Evolutionary conservation across 2,888 invertebrate genomes (phyloP), one percentile per base, ranked within the genome.

Genomic region (Conchocele bisecta): DNA sequence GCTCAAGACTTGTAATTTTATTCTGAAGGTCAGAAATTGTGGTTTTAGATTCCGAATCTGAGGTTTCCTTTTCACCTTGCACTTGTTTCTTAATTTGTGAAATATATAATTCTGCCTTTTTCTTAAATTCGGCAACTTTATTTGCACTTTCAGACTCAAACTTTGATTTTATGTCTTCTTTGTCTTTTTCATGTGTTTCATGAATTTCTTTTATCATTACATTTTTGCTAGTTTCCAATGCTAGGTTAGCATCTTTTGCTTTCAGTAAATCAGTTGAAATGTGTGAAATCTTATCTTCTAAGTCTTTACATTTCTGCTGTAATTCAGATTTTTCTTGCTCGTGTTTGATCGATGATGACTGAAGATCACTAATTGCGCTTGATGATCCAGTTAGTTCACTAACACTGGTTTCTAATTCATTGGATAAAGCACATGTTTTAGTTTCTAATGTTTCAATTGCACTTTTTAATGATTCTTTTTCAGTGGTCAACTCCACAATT

Each of bases 121-220:
- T 88, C 68, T 88, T 89, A 63, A 88, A 86, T 37, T 88, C 89
- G 17, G 85, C 79, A 11, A 87, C 81, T 68, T 88, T 88, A n/a
- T 71, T 64, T 35, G 76, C 82, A 70, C 83, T 84, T 63, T 88
- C 88, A 20, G 71, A 60, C 56, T 87, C 88, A 15, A 82, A 39
- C 42, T 68, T 83, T 31, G 76, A 54, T 26, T 70, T 71, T 7
- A 81, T 51, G 20, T 76, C 75, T 29, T 75, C 64, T 1, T n/a
- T n/a, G n/a, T n/a, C n/a, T n/a, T n/a, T n/a, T n/a, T n/a, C n/a
- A n/a, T n/a, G n/a, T n/a, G n/a, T n/a, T n/a, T n/a, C n/a, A n/a
- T n/a, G n/a, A n/a, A n/a, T n/a, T n/a, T n/a, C n/a, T n/a, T n/a
- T n/a, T n/a, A 86, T 22, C 53, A 83, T 76, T 28, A 46, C 41